Base-by-base conservation (phyloP, 2,888 invertebrate genomes). In the Coecobrya sp. region DNA sequence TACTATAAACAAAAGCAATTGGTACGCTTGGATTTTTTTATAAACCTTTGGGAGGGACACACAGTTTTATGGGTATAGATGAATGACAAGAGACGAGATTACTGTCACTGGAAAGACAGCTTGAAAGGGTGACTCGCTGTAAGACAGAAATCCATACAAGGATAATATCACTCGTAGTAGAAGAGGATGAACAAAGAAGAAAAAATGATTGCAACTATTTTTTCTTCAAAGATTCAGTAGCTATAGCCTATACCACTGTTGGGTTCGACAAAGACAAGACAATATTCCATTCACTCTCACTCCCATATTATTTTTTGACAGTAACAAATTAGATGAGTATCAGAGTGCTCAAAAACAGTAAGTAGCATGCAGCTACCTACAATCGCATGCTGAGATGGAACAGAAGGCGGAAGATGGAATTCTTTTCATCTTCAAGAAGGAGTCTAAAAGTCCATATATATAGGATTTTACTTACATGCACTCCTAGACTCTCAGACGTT, bases 271-370 rank as follows among this genome's bases (percentile, higher is more conserved):
- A 73, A 42, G 73, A 42, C 36, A 73, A 42, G 73, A 73, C 73
- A 13, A 73, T 73, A 42, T 49, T 73, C 68, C 68, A 73, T 76
- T 49, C 30, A 42, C 42, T n/a, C 45, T 8, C 19, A 45, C 22
- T 42, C 73, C 3, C 13, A 30, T 62, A 19, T 62, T 68, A 68
- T 68, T 42, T 76, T 73, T 76, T 76, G 45, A 76, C 45, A 45
- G 73, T 76, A 19, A 76, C 73, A 76, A 76, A 76, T 76, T 76
- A 45, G 45, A 76, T 42, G 45, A 30, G 22, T 11, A 49, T 13
- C 73, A 76, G 22, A 42, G 19, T 45, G 30, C 65, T 30, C 13
- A 70, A 36, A 36, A 36, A 36, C 8, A 7, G 30, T 36, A 62
- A 22, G 62, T 62, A 22, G 62, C 7, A 62, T 13, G 49, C 13